Evolutionary conservation across 2,797 vertebrate genomes (phyloP), one percentile per base, ranked within the genome.

Genomic region (Erethizon dorsatum): DNA sequence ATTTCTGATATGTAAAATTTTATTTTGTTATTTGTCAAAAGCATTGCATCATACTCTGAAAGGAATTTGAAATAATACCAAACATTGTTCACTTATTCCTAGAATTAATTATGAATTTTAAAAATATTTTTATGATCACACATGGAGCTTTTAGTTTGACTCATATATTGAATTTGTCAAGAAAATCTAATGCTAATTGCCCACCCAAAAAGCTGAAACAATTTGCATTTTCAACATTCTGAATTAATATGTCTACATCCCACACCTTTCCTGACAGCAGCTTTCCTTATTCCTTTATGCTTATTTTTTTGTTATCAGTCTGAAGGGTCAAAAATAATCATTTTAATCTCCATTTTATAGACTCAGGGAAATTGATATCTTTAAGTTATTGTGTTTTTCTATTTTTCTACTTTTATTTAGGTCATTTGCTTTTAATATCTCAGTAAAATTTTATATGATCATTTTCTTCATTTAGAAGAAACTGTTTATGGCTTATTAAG

Each of bases 341-440:
- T 90, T 94, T 97, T 65, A 93, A 67, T 77, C 5, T 84, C 61
- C 2, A 54, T 89, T 96, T 97, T 78, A 91, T 86, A 95, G 28
- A 50, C 1, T 57, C 6, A 17, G 47, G 65, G 83, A 8, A 92
- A 85, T 22, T 84, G 24, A 50, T 54, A 88, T 86, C 33, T 89
- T 83, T 71, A 88, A 41, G 41, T 67, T 50, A 82, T n/a, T 90
- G 18, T 17, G 31, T 78, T 91, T 78, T 71, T 50, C 5, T 65
- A 41, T 54, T 1, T 59, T 67, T 83, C 33, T 94, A 67, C 77
- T 84, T 93, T 92, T 90, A 84, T 93, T 92, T 61, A 63, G 33
- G 26, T 31, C 17, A 79, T 90, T 96, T 93, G 28, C 47, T 84
- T 91, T 77, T 71, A 71, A 67, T 97, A 65, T 90, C 47, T 59